A percentile compares a stretch with the other conserved stretches of the same genome.
These are phyloP conservation scores for Heterotis niloticus DNA, from an alignment of 2,113 vertebrate genomes.

Conservation along the genomic window DNA sequence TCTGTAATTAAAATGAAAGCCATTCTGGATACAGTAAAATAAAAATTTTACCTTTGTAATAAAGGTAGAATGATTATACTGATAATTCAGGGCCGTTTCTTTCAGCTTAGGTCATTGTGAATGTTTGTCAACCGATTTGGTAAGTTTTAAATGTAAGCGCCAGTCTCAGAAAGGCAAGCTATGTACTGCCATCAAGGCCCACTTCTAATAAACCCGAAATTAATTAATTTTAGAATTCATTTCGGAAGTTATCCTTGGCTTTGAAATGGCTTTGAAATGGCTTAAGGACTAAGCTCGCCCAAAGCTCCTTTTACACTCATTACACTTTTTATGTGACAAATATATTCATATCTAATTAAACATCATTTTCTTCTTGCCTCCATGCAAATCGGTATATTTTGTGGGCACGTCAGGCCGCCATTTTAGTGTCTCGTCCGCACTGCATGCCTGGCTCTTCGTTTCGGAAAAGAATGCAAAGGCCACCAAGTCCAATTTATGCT, in stretches of 20 bases:
- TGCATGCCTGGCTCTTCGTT: not conserved
- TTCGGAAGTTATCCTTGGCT: not conserved
- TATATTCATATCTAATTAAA: constrained; percentile 14
- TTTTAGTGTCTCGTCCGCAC: not conserved
- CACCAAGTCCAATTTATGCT: too few species aligned
- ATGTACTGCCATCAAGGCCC: not conserved
- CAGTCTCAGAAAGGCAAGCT: too few species aligned
- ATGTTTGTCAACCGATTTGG: too few species aligned
- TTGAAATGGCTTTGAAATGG: not conserved
- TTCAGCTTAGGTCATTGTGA: too few species aligned
- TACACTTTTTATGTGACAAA: not conserved
- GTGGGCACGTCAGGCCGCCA: not conserved
- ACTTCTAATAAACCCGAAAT: constrained; percentile 3
- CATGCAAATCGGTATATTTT: not conserved
- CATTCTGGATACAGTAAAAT: too few species aligned
- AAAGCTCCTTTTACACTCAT: not conserved
- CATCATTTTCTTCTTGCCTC: constrained; percentile 7
- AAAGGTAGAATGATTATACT: too few species aligned
- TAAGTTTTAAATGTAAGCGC: too few species aligned
- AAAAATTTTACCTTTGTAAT: too few species aligned
- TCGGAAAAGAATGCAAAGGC: too few species aligned
- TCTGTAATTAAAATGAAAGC: too few species aligned
- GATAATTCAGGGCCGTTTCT: too few species aligned
- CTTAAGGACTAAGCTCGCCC: not conserved
- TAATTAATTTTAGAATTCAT: not conserved